These are phyloP conservation scores for Deilephila elpenor DNA, from an alignment of 2,888 invertebrate species.

Conservation along the genomic window DNA sequence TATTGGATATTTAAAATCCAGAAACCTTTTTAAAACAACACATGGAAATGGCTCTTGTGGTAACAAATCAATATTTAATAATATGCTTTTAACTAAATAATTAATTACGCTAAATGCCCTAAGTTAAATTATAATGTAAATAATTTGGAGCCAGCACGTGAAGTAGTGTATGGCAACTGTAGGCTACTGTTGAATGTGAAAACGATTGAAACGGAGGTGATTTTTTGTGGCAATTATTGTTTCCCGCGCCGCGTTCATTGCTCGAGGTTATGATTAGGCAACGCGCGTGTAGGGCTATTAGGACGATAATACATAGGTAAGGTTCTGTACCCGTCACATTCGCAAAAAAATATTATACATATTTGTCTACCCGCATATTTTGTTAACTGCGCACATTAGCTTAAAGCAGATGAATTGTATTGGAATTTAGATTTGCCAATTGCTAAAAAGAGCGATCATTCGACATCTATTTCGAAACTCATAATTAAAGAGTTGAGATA, in stretches of 20 bases:
- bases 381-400: too few relatives aligned
- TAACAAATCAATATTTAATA: not conserved
- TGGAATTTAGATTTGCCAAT: too few relatives aligned
- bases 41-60: too few relatives aligned
- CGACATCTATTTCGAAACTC: too few relatives aligned
- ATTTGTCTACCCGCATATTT: too few relatives aligned
- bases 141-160: conserved; percentile 18
- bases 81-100: not conserved
- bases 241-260: conserved; percentile 68
- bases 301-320: not conserved
- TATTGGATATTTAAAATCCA: too few relatives aligned
- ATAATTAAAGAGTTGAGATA: too few relatives aligned
- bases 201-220: conserved; percentile 62
- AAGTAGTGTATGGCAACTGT: conserved; percentile 25
- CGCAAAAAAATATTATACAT: not conserved
- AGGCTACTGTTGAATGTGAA: conserved; percentile 44
- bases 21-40: too few relatives aligned
- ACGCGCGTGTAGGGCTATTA: conserved; percentile 32
- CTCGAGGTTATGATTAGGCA: conserved; percentile 58
- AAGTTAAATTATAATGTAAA: not conserved
- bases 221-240: conserved; percentile 65
- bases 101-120: not conserved
- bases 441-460: too few relatives aligned
- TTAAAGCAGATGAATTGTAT: too few relatives aligned
- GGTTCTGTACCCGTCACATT: not conserved